Evolutionary conservation across 1,140 invertebrate species (phyloP), one percentile per base, ranked within the genome.

Genomic region (Eurosta solidaginis): DNA sequence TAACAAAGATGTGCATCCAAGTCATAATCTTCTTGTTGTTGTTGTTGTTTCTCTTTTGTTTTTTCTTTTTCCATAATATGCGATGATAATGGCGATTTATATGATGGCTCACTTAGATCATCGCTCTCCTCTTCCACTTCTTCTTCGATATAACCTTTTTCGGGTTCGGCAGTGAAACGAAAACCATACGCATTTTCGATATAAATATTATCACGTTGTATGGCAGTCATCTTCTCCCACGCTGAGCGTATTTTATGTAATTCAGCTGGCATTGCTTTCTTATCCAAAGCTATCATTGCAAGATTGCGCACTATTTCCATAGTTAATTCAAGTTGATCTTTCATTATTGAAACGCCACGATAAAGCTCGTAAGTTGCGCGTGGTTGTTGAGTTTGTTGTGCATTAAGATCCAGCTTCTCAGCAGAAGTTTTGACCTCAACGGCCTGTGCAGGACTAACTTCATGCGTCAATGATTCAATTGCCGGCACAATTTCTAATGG

Each of bases 281-380:
- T 81, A 25, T 85, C 82, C n/a, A 86, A 63, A 40, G 85, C 42
- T 50, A 85, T 3, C 10, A 82, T 80, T 22, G 83, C 86, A 0
- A 86, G 54, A 77, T 84, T 82, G 22, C 84, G 83, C 40, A 85
- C 52, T 74, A 85, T 82, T 50, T 86, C 82, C 79, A 86, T 86
- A 17, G 82, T 81, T 7, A 86, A 75, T 74, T 80, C 81, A 12
- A 86, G 10, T 33, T 86, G 84, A 0, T 78, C 49, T 29, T 81
- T 79, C n/a, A 79, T 79, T 6, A 86, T 25, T 80, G 78, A 5
- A 76, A 73, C 29, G 1, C 75, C 75, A 5, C 22, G 25, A 25
- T 42, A 63, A 14, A 45, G 3, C 9, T 12, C 7, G 5, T 27
- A 4, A 25, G 76, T 10, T 27, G 63, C 14, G 2, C 10, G 33